Percentiles rank a stretch among this genome's conserved stretches.
phyloP scores from a whole-genome alignment of 2,888 invertebrate genomes.

The Tinea pellionella region DNA sequence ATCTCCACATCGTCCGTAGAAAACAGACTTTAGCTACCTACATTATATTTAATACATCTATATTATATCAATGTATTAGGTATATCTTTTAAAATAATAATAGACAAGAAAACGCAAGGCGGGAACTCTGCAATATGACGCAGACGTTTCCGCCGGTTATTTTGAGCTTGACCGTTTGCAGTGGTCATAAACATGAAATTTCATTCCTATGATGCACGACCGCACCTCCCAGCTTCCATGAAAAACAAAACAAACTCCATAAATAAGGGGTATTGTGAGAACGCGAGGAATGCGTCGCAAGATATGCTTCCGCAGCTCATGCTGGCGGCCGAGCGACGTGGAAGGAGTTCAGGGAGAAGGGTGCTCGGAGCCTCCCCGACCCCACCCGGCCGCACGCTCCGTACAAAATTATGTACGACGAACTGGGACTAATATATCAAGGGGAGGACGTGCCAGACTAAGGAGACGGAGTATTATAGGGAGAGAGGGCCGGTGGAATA shows the following conservation, averaged over 20 bases:
- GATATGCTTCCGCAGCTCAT: constrained; percentile 18
- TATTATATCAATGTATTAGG: background rate
- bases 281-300: constrained; percentile 23
- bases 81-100: background rate
- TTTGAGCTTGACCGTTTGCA: constrained; percentile 20
- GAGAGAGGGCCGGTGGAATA: constrained; percentile 59
- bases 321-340: background rate
- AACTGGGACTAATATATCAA: constrained; percentile 70
- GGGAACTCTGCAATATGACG: constrained; percentile 12
- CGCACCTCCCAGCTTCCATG: constrained; percentile 23
- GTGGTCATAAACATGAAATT: constrained; percentile 12
- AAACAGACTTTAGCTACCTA: background rate
- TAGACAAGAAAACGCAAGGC: background rate
- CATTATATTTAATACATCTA: background rate
- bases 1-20: background rate
- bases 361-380: constrained; percentile 42
- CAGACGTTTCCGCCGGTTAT: constrained; percentile 18
- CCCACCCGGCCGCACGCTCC: constrained; percentile 20
- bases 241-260: constrained; percentile 48
- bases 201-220: constrained; percentile 15
- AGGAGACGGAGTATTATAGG: constrained; percentile 67
- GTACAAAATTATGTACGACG: constrained; percentile 69
- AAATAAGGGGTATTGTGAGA: constrained; percentile 49
- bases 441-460: constrained; percentile 69
- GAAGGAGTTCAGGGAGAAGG: constrained; percentile 26